Base-by-base conservation (phyloP, 1,140 invertebrate genomes). In the Ostrea denselamellosa region DNA sequence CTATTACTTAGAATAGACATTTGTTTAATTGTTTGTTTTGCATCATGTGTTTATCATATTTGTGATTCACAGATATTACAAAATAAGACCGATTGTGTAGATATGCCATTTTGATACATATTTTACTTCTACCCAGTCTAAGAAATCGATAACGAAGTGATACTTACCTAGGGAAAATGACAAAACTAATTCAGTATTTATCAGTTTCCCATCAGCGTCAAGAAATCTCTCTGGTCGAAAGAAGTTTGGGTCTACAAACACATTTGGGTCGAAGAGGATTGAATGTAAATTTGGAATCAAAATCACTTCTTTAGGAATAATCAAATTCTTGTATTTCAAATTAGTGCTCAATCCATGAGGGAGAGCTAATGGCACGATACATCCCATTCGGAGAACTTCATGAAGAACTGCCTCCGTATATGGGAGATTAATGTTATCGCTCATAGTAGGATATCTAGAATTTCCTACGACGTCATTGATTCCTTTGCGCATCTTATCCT, bases 401-500 rank as follows among this genome's bases (percentile, higher is more conserved):
- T 52, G 83, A 12, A 91, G 84, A 8, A 90, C 87, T 52, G 91
- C 91, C 28, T 90, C 89, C 17, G 89, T 28, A 56, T 90, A 91
- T 25, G 86, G 85, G 7, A 92, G 83, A 19, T 87, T 83, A 0
- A 77, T 8, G 28, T 83, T 89, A 85, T 92, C 89, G 0, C 65
- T 84, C 52, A 91, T 84, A 17, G 65, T 86, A 0, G 89, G 88
- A 0, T 28, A 44, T 22, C 90, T 82, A 2, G 51, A 68, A 81
- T 34, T 19, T 10, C 86, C 88, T 28, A 90, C 53, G 9, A 81
- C 58, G 85, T 88, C 68, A 90, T 98, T 98, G 25, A 99, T 95
- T 94, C 99, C 98, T 86, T 97, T 96, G 94, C 98, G 97, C 0
- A 98, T 97, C 14, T 96, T 96, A 51, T 95, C 95, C 93, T 98